Evolutionary conservation across 2,888 invertebrate species (phyloP), one percentile per base, ranked within the genome.

Genomic region (Chydorus sphaericus): DNA sequence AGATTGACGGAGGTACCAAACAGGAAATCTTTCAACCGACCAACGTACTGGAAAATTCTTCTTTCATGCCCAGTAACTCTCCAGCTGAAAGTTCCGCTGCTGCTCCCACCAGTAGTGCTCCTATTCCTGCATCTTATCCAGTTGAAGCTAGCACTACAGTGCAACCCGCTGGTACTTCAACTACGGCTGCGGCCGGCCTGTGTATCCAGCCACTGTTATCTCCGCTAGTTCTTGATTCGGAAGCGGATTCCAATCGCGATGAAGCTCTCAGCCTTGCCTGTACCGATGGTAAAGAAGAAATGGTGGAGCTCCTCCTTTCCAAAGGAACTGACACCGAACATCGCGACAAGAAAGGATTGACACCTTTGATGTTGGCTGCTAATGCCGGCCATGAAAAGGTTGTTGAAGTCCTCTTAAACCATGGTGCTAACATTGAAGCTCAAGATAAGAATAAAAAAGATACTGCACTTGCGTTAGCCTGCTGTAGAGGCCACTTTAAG

Each of bases 391-490:
- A 91, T 68, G 83, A 86, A 58, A 83, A 85, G 68, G 82, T 92
- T 26, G 96, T 96, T 10, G 94, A 96, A 65, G 85, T 91, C 63
- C 78, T 98, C 6, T 73, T 98, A 56, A 91, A 90, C 70, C 83
- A 89, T 71, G 86, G 85, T 61, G 96, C 96, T n/a, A 92, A 96
- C 68, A 85, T 98, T 64, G 98, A 98, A 70, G 97, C 97, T 36
- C 96, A 97, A 74, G 94, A 94, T 1, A 97, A 98, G 71, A 80
- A 97, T 65, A 98, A 97, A 61, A 98, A 98, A 75, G 98, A 97
- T 72, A 97, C 97, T n/a, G 94, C 98, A 1, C 74, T 98, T 23
- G 96, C 96, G 57, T 75, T 98, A 57, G 97, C 97, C 1, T 97
- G 97, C 73, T 93, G 93, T 58, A 94, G 96, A 54, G 97, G 97